Percentiles rank a stretch among this genome's conserved stretches.
Evolutionary conservation across 2,888 invertebrate genomes (phyloP).

Genomic region (Zele albiditarsus): DNA sequence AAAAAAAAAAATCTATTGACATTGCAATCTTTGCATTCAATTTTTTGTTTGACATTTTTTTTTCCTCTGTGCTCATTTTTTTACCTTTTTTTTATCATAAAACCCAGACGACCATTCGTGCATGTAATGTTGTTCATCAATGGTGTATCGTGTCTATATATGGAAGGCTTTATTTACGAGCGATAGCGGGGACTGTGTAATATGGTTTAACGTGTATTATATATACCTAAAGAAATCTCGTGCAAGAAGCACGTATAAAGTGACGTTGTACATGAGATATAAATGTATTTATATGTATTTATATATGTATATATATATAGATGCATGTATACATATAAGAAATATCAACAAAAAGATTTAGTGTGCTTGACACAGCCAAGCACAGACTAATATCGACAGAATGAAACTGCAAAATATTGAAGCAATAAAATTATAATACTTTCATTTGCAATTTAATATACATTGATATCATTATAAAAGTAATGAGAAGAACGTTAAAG

Average conservation of each 20-base stretch:
- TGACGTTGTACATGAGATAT: background rate
- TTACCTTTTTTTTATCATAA: background rate
- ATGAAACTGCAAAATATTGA: background rate
- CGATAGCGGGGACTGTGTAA: background rate
- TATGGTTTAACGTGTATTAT: background rate
- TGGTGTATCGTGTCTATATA: background rate
- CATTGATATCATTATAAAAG: too few relatives aligned
- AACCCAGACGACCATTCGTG: background rate
- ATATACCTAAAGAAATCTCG: conserved; percentile 18
- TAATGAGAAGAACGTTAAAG: too few relatives aligned
- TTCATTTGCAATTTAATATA: too few relatives aligned
- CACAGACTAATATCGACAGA: conserved; percentile 25
- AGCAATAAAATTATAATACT: conserved; percentile 16
- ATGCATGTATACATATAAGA: conserved; percentile 2
- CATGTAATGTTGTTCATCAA: conserved; percentile 24
- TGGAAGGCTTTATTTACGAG: conserved; percentile 28
- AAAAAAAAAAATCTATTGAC: background rate
- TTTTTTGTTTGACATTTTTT: background rate
- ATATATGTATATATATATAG: background rate
- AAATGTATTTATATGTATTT: background rate
- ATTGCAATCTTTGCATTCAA: background rate
- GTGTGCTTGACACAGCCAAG: conserved; percentile 28
- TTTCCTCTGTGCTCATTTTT: background rate
- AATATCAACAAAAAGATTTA: conserved; percentile 8
- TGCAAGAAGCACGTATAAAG: conserved; percentile 1